Evolutionary conservation across 2,888 invertebrate genomes (phyloP), one percentile per base, ranked within the genome.

Genomic region (Philhelius pedissequus): DNA sequence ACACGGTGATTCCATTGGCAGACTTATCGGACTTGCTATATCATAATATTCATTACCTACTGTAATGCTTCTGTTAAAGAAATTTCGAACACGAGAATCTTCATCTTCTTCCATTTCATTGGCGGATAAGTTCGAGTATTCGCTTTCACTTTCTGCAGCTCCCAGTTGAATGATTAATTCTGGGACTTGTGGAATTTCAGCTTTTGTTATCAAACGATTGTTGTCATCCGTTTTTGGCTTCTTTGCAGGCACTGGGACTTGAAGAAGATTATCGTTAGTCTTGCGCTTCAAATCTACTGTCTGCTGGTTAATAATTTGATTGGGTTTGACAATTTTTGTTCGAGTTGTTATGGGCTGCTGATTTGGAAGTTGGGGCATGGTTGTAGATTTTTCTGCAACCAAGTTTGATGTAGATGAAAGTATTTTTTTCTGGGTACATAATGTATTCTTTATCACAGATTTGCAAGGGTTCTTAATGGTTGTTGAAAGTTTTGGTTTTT

Each of bases 251-350:
- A 73, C 43, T n/a, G 27, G 1, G 8, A 18, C 0, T 20, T 40
- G 69, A 9, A 13, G 15, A 8, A 20, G 13, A 32, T 18, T 62
- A 1, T 83, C 75, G 8, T 3, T 13, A 0, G 32, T 11, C 9
- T 89, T 88, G 5, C 88, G 88, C 38, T 90, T 89, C 1, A 87
- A 73, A 3, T 87, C 87, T 0, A 87, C 60, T 81, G 87, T 88
- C 64, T 43, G 40, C 4, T 87, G 88, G 62, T 90, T 90, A 15
- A 91, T 90, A 0, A 90, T 88, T 86, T 91, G 91, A 74, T 91
- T 91, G 6, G 90, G 90, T 68, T 90, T 91, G 0, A 91, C 88
- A 40, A 91, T 90, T 87, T 90, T 90, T 0, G 88, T 88, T 1
- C 87, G 52, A 4, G 9, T 15, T 25, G 35, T 22, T 18, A 13